These are phyloP conservation scores for Meda fulgida DNA, from an alignment of 2,797 vertebrate genomes.

Conservation along the genomic window DNA sequence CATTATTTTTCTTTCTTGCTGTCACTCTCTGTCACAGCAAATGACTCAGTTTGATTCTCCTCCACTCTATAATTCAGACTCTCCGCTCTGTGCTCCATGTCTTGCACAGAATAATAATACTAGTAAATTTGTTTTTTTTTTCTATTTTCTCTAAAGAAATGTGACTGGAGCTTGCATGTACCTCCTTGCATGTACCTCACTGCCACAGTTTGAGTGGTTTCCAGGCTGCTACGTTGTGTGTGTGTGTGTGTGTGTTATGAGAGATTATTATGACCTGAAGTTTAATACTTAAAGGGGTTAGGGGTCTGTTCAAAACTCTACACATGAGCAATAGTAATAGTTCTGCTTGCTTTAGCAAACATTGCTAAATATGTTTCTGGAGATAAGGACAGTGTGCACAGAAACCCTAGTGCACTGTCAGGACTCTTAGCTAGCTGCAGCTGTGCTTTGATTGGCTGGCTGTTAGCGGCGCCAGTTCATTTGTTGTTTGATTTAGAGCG, in stretches of 20 bases:
- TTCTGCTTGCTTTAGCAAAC: slow-evolving; percentile 27
- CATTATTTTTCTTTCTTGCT: background rate
- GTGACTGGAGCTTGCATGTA: background rate
- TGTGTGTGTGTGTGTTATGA: background rate
- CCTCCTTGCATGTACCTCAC: background rate
- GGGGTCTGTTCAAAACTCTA: background rate
- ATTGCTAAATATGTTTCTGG: slow-evolving; percentile 1
- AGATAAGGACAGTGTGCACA: slow-evolving; percentile 50
- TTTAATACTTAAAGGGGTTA: slow-evolving; percentile 7
- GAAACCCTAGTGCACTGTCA: slow-evolving; percentile 73
- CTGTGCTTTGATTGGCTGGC: slow-evolving; percentile 45
- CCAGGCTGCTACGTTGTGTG: background rate
- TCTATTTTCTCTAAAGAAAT: background rate
- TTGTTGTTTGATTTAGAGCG: slow-evolving; percentile 54
- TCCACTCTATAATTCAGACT: background rate
- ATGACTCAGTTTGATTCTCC: background rate
- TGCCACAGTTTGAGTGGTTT: background rate
- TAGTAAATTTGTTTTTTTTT: too few relatives aligned
- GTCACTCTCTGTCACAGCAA: background rate
- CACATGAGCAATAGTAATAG: background rate
- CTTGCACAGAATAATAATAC: slow-evolving; percentile 69
- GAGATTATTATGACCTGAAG: background rate
- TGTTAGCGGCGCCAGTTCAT: slow-evolving; percentile 38
- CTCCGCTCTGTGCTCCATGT: slow-evolving; percentile 37
- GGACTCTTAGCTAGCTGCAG: slow-evolving; percentile 59